These are phyloP conservation scores for Hexactinellida sp. DNA, from an alignment of 37 sponge, comb jelly and placozoan genomes.

Conservation along the genomic window DNA sequence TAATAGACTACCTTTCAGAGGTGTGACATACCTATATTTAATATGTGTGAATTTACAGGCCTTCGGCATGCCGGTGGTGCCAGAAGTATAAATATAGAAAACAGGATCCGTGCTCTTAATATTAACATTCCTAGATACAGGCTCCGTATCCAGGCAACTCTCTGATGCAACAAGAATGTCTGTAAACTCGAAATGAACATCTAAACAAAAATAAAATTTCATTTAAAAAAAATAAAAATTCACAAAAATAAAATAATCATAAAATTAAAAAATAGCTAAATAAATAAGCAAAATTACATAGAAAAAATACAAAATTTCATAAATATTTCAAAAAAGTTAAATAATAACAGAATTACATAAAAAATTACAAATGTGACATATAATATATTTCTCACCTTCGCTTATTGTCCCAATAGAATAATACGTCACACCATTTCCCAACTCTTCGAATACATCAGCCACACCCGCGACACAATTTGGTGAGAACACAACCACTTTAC, in stretches of 20 bases:
- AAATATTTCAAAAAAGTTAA: background rate
- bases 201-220: no score
- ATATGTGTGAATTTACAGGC: constrained; percentile 22
- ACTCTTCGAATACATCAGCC: background rate
- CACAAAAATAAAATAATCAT: background rate
- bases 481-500: background rate
- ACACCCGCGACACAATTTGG: background rate
- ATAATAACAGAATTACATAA: no score
- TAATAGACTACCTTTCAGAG: no score
- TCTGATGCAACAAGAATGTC: background rate
- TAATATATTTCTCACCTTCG: background rate
- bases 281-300: background rate
- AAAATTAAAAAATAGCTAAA: background rate
- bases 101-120: constrained; percentile 24
- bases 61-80: constrained; percentile 80
- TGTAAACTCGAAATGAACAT: background rate
- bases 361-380: no score
- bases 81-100: constrained; percentile 69
- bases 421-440: background rate
- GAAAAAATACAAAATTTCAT: background rate
- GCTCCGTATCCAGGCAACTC: background rate
- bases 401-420: background rate
- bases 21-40: background rate
- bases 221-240: background rate
- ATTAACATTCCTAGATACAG: background rate